Evolutionary conservation across 2,797 vertebrate genomes (phyloP).

Genomic region (Typhlichthys subterraneus): DNA sequence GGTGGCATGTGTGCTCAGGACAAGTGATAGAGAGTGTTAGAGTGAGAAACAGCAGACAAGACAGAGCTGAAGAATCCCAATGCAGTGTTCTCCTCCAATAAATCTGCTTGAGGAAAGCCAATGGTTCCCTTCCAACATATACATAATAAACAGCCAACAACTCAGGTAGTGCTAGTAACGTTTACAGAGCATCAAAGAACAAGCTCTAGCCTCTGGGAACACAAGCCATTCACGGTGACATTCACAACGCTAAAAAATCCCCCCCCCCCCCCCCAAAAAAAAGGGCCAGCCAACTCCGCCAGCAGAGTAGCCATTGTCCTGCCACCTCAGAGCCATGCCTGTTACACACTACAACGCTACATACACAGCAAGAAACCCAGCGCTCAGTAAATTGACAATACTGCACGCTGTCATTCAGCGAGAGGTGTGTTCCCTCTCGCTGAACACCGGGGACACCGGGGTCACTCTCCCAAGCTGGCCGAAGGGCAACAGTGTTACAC

Average conservation of each 20-base stretch:
- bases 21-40: neutral
- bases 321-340: neutral
- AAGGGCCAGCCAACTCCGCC: too few relatives aligned
- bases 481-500: neutral
- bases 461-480: too few relatives aligned
- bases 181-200: neutral
- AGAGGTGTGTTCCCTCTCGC: neutral
- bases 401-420: too few relatives aligned
- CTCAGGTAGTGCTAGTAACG: neutral
- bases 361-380: neutral
- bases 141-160: neutral
- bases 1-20: neutral
- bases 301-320: too few relatives aligned
- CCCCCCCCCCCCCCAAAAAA: too few relatives aligned
- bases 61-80: neutral
- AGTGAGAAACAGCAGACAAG: neutral
- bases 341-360: neutral
- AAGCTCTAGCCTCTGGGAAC: slow-evolving; percentile 33
- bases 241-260: slow-evolving; percentile 19
- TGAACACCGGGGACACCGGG: too few relatives aligned
- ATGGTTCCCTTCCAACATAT: too few relatives aligned
- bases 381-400: neutral
- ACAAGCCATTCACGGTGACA: slow-evolving; percentile 32
- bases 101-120: too few relatives aligned
- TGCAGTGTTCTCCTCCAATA: too few relatives aligned